These are phyloP conservation scores for Armadillidium nasatum DNA, from an alignment of 1,140 invertebrate species.

Conservation along the genomic window DNA sequence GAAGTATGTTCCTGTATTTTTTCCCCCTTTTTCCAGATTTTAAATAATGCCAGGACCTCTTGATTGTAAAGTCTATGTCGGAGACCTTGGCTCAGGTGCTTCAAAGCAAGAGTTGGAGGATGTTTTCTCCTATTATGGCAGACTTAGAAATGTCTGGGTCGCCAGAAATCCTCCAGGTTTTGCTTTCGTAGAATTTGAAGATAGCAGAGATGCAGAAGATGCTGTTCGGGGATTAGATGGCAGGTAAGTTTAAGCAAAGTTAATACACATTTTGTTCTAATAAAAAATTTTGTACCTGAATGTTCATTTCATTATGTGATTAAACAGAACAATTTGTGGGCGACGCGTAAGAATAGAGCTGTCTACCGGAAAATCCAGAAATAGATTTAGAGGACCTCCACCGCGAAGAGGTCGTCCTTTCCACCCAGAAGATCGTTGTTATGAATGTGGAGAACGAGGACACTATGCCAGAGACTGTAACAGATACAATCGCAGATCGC, in stretches of 20 bases:
- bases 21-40: background rate
- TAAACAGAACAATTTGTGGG: constrained; percentile 40
- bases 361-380: constrained; percentile 41
- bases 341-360: constrained; percentile 42
- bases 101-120: constrained; percentile 87
- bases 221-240: constrained; percentile 72
- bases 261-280: too few relatives aligned
- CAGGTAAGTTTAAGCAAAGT: constrained; percentile 50
- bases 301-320: too few relatives aligned
- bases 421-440: constrained; percentile 60
- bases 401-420: constrained; percentile 51
- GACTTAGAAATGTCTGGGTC: constrained; percentile 89
- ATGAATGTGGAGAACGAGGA: constrained; percentile 61
- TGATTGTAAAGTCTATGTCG: constrained; percentile 95
- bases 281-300: too few relatives aligned
- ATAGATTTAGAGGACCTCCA: constrained; percentile 34
- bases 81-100: constrained; percentile 78
- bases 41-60: constrained; percentile 23
- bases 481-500: constrained; percentile 45
- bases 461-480: constrained; percentile 64
- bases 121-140: constrained; percentile 90
- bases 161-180: constrained; percentile 88
- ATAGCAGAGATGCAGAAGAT: constrained; percentile 79
- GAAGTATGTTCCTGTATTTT: background rate
- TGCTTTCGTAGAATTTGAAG: constrained; percentile 93